phyloP scores from a whole-genome alignment of 1,140 invertebrate genomes.

The Mercenaria mercenaria region DNA sequence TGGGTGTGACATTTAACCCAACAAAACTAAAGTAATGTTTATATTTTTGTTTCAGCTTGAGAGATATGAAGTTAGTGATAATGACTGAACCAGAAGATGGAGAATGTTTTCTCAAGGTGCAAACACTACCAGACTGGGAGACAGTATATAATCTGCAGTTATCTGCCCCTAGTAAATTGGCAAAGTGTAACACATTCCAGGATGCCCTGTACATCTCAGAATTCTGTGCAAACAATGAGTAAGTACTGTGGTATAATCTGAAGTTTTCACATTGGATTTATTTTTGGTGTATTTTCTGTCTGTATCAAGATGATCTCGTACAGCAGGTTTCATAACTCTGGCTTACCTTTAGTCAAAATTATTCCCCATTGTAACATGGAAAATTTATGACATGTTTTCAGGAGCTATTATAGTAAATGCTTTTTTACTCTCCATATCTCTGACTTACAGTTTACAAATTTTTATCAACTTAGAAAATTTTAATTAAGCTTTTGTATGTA shows the following conservation, averaged over 20 bases:
- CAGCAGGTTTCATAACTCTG: too few relatives aligned
- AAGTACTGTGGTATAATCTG: too few relatives aligned
- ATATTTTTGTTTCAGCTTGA: constrained; percentile 69
- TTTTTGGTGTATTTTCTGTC: neutral
- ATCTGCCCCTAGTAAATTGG: constrained; percentile 65
- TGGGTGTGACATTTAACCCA: too few relatives aligned
- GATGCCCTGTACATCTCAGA: constrained; percentile 76
- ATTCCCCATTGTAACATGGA: too few relatives aligned
- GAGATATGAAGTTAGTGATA: constrained; percentile 75
- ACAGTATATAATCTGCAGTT: constrained; percentile 76
- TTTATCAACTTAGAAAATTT: too few relatives aligned
- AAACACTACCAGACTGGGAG: constrained; percentile 70
- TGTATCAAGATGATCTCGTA: neutral
- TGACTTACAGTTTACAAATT: too few relatives aligned
- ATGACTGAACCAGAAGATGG: constrained; percentile 66
- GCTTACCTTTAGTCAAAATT: too few relatives aligned
- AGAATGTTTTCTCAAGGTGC: constrained; percentile 70
- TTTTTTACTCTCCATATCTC: too few relatives aligned
- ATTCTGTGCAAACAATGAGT: constrained; percentile 71
- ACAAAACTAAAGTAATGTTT: too few relatives aligned
- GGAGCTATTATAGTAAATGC: too few relatives aligned
- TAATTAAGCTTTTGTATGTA: too few relatives aligned
- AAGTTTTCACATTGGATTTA: neutral
- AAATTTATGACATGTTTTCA: too few relatives aligned
- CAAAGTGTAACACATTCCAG: constrained; percentile 71